phyloP scores from a whole-genome alignment of 92 coral and sea anemone genomes.

The Epizoanthus rinbou region DNA sequence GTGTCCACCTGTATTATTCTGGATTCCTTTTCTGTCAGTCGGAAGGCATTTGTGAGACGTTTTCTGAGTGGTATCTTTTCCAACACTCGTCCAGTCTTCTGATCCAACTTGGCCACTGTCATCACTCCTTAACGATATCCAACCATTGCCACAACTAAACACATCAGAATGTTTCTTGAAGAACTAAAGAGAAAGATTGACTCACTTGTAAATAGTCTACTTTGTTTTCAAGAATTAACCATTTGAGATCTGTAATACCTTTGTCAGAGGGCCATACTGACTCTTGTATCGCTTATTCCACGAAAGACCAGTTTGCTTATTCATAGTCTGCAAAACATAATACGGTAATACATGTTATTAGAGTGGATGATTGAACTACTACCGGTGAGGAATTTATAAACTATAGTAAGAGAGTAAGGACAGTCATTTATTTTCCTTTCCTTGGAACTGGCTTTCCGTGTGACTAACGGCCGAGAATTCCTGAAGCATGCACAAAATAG shows the following conservation, averaged over 20 bases:
- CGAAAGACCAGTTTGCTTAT: slow-evolving; percentile 68
- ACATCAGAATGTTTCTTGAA: slow-evolving; percentile 71
- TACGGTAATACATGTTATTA: not conserved
- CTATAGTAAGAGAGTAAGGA: no score
- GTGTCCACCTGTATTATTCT: not conserved
- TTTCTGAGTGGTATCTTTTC: not conserved
- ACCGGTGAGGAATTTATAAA: no score
- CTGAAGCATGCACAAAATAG: no score
- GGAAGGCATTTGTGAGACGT: not conserved
- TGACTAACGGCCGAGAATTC: no score
- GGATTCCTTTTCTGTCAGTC: not conserved
- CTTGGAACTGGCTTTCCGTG: no score
- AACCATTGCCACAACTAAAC: slow-evolving; percentile 55
- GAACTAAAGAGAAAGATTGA: slow-evolving; percentile 51
- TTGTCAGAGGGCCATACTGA: slow-evolving; percentile 70
- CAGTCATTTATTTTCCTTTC: no score
- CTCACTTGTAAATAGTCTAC: not conserved
- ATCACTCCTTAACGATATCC: slow-evolving; percentile 23
- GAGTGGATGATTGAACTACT: not conserved
- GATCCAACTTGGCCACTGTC: not conserved
- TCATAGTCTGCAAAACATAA: slow-evolving; percentile 48
- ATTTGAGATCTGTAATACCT: slow-evolving; percentile 52
- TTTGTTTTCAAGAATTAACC: not conserved
- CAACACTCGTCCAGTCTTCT: not conserved
- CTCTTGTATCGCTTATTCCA: slow-evolving; percentile 81